Evolutionary conservation across 1,140 invertebrate species (phyloP).

Genomic region (Metopolophium dirhodum): DNA sequence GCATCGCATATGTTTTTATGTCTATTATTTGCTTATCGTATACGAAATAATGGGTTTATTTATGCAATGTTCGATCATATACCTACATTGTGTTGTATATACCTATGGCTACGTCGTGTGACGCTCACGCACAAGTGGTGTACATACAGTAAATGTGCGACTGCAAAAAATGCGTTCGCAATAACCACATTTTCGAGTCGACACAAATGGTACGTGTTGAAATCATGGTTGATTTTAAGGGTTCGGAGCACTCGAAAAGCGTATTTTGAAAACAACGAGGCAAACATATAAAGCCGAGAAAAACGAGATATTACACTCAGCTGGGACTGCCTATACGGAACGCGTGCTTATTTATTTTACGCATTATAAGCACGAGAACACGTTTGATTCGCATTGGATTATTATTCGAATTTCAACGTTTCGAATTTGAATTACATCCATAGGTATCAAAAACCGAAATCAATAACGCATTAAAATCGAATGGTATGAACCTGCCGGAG

Average conservation of each 20-base stretch:
- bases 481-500: not conserved
- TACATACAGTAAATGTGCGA: not conserved
- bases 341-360: not conserved
- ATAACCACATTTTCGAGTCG: not conserved
- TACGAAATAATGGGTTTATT: not conserved
- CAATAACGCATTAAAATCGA: not conserved
- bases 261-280: constrained; percentile 17
- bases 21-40: not conserved
- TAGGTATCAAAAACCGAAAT: not conserved
- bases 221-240: constrained; percentile 3
- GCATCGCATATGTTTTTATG: not conserved
- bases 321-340: not conserved
- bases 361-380: not conserved
- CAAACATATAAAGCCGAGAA: not conserved
- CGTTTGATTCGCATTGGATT: not conserved
- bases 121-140: not conserved
- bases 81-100: not conserved
- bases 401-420: not conserved
- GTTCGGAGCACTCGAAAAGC: not conserved
- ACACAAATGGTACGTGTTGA: not conserved
- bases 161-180: not conserved
- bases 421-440: not conserved
- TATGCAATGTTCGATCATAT: not conserved
- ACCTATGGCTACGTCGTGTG: not conserved
- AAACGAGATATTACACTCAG: not conserved